Evolutionary conservation across 2,113 vertebrate species (phyloP).

Genomic region (Datnioides undecimradiatus): DNA sequence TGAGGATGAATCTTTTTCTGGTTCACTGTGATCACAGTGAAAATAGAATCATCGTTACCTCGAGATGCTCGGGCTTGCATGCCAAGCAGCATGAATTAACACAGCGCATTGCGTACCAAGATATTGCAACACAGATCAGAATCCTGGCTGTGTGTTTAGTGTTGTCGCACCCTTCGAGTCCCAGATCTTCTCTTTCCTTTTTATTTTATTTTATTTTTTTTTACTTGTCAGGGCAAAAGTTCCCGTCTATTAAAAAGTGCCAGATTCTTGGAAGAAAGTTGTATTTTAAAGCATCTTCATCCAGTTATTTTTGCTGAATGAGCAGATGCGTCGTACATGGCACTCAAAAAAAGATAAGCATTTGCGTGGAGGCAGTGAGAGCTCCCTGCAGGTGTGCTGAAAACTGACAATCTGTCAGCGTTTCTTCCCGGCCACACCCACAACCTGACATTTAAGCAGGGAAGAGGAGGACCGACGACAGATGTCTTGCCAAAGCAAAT

Average conservation of each 20-base stretch:
- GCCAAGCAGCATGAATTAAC: conserved; percentile 72
- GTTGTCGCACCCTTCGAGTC: conserved; percentile 30
- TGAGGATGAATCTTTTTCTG: conserved; percentile 51
- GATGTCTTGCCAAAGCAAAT: conserved; percentile 82
- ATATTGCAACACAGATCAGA: conserved; percentile 69
- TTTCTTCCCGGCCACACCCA: conserved; percentile 66
- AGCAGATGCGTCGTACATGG: conserved; percentile 24
- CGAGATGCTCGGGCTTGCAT: conserved; percentile 57
- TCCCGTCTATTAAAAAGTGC: conserved; percentile 11
- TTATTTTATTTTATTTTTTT: no score
- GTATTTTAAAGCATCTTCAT: not conserved
- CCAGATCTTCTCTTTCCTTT: conserved; percentile 5
- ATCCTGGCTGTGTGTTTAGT: conserved; percentile 63
- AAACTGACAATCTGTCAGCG: conserved; percentile 77
- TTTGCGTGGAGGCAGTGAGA: conserved; percentile 45
- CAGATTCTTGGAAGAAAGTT: conserved; percentile 11
- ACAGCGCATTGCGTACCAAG: conserved; percentile 52
- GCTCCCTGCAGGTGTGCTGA: conserved; percentile 77
- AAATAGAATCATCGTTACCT: conserved; percentile 63
- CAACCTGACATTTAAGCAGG: conserved; percentile 70
- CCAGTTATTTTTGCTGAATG: conserved; percentile 24
- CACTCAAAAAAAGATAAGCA: conserved; percentile 35
- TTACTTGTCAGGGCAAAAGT: conserved; percentile 37
- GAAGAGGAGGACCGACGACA: conserved; percentile 64
- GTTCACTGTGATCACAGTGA: conserved; percentile 63